phyloP scores from a whole-genome alignment of 2,888 invertebrate genomes.

The Urechis unicinctus region DNA sequence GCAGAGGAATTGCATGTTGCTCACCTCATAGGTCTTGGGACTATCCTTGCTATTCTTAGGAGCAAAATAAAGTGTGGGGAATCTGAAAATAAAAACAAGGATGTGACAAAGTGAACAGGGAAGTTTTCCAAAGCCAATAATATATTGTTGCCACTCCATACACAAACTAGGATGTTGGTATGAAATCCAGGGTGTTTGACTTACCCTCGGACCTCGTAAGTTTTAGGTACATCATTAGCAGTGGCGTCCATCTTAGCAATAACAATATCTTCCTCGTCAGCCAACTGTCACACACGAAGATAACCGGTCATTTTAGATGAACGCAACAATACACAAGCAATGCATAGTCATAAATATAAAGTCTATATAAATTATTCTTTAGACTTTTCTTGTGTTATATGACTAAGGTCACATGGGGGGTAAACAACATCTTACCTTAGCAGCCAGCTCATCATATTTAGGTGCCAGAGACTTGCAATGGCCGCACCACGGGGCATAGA shows the following conservation, averaged over 20 bases:
- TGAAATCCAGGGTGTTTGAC: slow-evolving; percentile 20
- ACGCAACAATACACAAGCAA: too few relatives aligned
- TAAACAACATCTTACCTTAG: slow-evolving; percentile 45
- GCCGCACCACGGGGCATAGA: slow-evolving; percentile 96
- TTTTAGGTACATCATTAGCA: slow-evolving; percentile 90
- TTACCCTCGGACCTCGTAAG: slow-evolving; percentile 81
- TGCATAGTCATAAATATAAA: too few relatives aligned
- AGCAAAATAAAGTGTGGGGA: slow-evolving; percentile 95
- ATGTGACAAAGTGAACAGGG: background rate
- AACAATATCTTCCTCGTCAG: slow-evolving; percentile 17
- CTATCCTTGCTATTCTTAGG: slow-evolving; percentile 68
- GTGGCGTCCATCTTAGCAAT: slow-evolving; percentile 99
- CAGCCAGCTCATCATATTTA: slow-evolving; percentile 84
- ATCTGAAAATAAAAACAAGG: slow-evolving; percentile 53
- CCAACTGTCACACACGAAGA: slow-evolving; percentile 6
- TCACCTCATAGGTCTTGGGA: slow-evolving; percentile 78
- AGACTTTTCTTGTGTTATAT: background rate
- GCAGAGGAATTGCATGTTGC: too few relatives aligned
- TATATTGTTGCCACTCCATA: too few relatives aligned
- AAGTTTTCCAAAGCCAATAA: slow-evolving; percentile 1
- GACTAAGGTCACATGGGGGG: background rate
- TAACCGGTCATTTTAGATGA: too few relatives aligned
- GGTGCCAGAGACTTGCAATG: slow-evolving; percentile 96
- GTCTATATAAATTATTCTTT: too few relatives aligned
- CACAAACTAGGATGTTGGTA: too few relatives aligned